Evolutionary conservation across 2,113 vertebrate genomes (phyloP), one percentile per base, ranked within the genome.

Genomic region (Turdus rufiventris): DNA sequence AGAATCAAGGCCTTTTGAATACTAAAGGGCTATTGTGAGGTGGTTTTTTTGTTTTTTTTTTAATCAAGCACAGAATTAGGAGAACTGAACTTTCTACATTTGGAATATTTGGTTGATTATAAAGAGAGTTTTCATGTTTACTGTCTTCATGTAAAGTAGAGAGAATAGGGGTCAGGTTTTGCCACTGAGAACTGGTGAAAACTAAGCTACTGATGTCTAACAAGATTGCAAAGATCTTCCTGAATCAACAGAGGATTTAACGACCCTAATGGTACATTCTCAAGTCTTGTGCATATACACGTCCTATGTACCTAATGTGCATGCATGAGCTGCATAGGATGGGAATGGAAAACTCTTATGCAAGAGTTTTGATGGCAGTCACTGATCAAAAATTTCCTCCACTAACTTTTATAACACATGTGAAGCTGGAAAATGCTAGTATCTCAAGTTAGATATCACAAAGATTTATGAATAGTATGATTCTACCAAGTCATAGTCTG

Each of bases 31-130:
- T 92, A 78, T 43, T 62, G 45, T 65, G n/a, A 57, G 18, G 5
- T 4, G 12, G 20, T 48, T 16, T 24, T 6, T 11, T 38, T 38
- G 5, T 20, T 48, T 48, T 20, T 53, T 91, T 93, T 90, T 61
- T 33, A 68, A 60, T 76, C 65, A 96, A 92, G 21, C 18, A 91
- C 45, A 76, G 36, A 77, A 90, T 66, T 68, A 71, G 51, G 28
- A 93, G 14, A 88, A 53, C 77, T 92, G 76, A 51, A 42, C 45
- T 94, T 73, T 43, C 10, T 25, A 60, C 9, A 29, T 88, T 93
- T 85, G 88, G 60, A 96, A 92, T 78, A 60, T 85, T 84, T 58
- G 14, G 34, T 91, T 83, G 57, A 76, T 88, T 93, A 79, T 80
- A 77, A 60, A 56, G 53, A 40, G 23, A 47, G 18, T 12, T 94